These are phyloP conservation scores for Cuniculus paca DNA, from an alignment of 2,797 vertebrate genomes.

Conservation along the genomic window DNA sequence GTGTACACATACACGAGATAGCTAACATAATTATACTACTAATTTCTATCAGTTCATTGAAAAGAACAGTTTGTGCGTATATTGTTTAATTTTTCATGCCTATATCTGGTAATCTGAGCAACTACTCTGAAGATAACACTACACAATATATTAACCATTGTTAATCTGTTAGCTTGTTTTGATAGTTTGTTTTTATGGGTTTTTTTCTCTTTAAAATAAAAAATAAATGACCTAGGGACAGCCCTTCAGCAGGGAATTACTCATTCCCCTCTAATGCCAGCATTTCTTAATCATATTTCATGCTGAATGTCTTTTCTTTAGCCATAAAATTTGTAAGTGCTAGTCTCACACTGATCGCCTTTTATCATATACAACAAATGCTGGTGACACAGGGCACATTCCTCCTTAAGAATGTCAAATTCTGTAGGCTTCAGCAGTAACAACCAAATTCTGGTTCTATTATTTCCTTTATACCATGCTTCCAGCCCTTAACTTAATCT, in stretches of 20 bases:
- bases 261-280: neutral
- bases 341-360: constrained; percentile 21
- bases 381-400: neutral
- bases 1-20: no score
- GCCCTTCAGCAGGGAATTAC: neutral
- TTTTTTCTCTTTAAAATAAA: no score
- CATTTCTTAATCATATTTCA: constrained; percentile 49
- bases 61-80: no score
- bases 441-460: neutral
- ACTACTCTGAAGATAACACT: no score
- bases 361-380: neutral
- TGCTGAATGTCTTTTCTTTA: constrained; percentile 39
- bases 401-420: constrained; percentile 37
- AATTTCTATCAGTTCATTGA: no score
- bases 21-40: no score
- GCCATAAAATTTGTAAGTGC: neutral
- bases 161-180: no score
- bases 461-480: constrained; percentile 28
- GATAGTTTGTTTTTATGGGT: no score
- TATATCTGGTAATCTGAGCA: no score
- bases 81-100: no score
- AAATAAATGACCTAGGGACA: constrained; percentile 3
- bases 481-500: neutral
- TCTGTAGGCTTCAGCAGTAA: constrained; percentile 43
- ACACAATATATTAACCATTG: no score